A percentile compares a stretch with the other conserved stretches of the same genome.
Evolutionary conservation across 2,113 vertebrate species (phyloP).

Genomic region (Actenoides lindsayi): DNA sequence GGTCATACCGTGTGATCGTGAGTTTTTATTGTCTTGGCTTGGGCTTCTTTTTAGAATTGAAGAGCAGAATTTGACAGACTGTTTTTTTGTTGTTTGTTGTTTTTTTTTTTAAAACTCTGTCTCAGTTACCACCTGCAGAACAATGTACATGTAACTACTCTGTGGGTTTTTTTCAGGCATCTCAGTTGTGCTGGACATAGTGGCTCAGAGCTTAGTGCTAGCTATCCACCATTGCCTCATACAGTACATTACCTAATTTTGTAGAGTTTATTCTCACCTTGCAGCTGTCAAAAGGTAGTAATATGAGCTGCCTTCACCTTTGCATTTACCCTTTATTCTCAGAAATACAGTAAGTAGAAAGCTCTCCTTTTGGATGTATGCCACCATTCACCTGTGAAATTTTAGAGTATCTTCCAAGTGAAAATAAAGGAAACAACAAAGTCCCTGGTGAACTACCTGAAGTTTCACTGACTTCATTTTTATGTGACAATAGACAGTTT

Average conservation of each 20-base stretch:
- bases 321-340: background rate
- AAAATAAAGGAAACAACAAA: background rate
- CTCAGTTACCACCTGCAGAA: background rate
- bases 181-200: background rate
- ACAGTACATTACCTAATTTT: rapidly evolving
- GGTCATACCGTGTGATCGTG: background rate
- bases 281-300: background rate
- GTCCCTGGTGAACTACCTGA: background rate
- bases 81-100: background rate
- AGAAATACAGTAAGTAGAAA: background rate
- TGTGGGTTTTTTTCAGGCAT: background rate
- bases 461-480: background rate
- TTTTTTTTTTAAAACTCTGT: background rate
- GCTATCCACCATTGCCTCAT: background rate
- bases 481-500: background rate
- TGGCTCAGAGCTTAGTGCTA: background rate
- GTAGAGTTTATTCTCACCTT: background rate
- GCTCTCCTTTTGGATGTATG: background rate
- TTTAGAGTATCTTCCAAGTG: background rate
- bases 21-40: constrained; percentile 13
- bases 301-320: background rate
- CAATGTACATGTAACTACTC: background rate
- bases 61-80: constrained; percentile 36
- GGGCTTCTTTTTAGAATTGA: constrained; percentile 29
- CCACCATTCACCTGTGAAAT: background rate